Evolutionary conservation across 2,113 vertebrate genomes (phyloP), one percentile per base, ranked within the genome.

Genomic region (Oreotrochilus melanogaster): DNA sequence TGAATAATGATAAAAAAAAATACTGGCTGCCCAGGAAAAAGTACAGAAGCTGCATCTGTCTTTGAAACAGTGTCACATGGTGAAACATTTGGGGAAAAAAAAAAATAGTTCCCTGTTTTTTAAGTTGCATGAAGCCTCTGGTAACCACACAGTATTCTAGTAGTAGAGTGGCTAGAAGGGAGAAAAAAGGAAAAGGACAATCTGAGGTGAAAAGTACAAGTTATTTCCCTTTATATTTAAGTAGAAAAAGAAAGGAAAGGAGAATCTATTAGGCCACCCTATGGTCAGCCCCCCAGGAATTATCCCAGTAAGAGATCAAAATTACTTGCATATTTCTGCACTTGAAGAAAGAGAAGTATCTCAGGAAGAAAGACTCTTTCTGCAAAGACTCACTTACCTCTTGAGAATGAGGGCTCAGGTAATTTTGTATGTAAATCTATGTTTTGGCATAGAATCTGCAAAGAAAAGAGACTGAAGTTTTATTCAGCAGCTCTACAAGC

Each of bases 361-460:
- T 79, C 53, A 54, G 25, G 33, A 81, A 82, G 57, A 82, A 75
- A 33, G 28, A 27, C 2, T 61, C 9, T 65, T 58, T 90, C 51
- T 70, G 27, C 7, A 33, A 31, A 81, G 81, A 56, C 39, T 39
- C 39, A 12, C 39, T 39, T 39, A 39, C 1, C 14, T n/a, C 21
- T 51, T 37, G 16, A 89, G 23, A 39, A 60, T 31, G 31, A 17
- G 4, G 7, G 6, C 15, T 72, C 28, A 25, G 6, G 14, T 51
- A 73, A 88, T 79, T 80, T 64, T 30, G 10, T 37, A 80, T 39
- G 42, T 61, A 89, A 80, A 95, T 82, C 31, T 72, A 37, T n/a
- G n/a, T 48, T 93, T 76, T 79, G 67, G 45, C 39, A 79, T 14
- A 76, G 21, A 66, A 78, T 4, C 62, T 76, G n/a, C 9, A 62